Evolutionary conservation across 2,113 vertebrate species (phyloP), one percentile per base, ranked within the genome.

Genomic region (Ginglymostoma cirratum): DNA sequence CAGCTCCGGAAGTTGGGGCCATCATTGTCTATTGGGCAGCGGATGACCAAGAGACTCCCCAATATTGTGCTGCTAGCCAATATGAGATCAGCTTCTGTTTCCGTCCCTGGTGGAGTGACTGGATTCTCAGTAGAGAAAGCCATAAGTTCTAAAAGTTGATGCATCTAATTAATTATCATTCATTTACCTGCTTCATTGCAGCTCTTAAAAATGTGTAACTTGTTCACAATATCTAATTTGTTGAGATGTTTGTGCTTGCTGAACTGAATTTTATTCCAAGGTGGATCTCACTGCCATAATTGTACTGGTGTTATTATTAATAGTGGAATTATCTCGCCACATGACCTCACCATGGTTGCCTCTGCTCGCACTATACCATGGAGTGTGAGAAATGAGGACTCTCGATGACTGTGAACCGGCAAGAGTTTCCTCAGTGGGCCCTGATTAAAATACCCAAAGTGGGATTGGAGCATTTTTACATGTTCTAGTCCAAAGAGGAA

Each of bases 81-180:
- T 67, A 21, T 3, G 3, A 3, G 66, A 21, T 67, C 66, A 67
- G 15, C 66, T 67, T 67, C 66, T 67, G 67, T 23, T 23, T 69
- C 21, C 19, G 21, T 3, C 21, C 66, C 17, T 21, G 17, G 66
- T 19, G 17, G 66, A 67, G 3, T 19, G 17, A 67, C 66, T 67
- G 15, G 15, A 67, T 15, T 21, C 66, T 19, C 66, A 67, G 3
- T 21, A 67, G 21, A 67, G 17, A 67, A 67, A 19, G 66, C 66
- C 66, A 67, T 21, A 67, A 67, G 42, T n/a, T 45, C n/a, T 24
- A 42, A 69, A 94, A 45, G 69, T 94, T 94, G 92, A 45, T 69
- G 66, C 66, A 21, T 24, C 92, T 69, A 69, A 24, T 94, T 94
- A 94, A 94, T 94, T 69, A 94, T 93, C 90, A 21, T 19, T 42